phyloP scores from a whole-genome alignment of 2,888 invertebrate species.

The Drosophila mimetica region DNA sequence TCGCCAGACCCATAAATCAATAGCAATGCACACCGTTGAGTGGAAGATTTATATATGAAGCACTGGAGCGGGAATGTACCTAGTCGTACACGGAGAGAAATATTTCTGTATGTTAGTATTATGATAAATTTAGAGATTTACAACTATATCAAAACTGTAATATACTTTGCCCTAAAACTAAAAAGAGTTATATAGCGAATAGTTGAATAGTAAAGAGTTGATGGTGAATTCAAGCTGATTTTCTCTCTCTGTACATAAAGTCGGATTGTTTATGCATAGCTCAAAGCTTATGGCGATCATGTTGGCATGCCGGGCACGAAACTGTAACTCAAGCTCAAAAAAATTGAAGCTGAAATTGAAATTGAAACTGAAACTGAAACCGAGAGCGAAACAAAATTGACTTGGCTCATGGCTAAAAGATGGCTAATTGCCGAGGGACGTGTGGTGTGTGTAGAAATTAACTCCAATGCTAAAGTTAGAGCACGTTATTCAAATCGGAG shows the following conservation, averaged over 20 bases:
- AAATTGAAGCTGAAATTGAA: slow-evolving; percentile 15
- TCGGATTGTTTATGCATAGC: slow-evolving; percentile 68
- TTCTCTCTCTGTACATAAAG: slow-evolving; percentile 52
- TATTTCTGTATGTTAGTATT: too few relatives aligned
- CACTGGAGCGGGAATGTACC: slow-evolving; percentile 31
- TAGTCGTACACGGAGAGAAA: slow-evolving; percentile 10
- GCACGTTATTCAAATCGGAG: slow-evolving; percentile 74
- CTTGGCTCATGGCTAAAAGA: slow-evolving; percentile 63
- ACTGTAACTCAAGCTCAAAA: slow-evolving; percentile 19
- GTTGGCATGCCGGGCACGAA: slow-evolving; percentile 65
- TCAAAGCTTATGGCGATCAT: slow-evolving; percentile 27
- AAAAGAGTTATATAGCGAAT: too few relatives aligned
- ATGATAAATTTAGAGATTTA: not conserved
- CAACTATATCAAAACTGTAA: too few relatives aligned
- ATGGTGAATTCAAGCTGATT: not conserved
- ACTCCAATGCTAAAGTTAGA: slow-evolving; percentile 63
- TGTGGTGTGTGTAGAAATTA: slow-evolving; percentile 59
- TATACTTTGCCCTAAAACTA: too few relatives aligned
- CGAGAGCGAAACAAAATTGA: slow-evolving; percentile 25
- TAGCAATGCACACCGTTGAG: slow-evolving; percentile 13
- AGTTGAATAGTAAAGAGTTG: too few relatives aligned
- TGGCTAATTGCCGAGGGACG: slow-evolving; percentile 66
- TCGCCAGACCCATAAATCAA: slow-evolving; percentile 29
- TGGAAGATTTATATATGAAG: slow-evolving; percentile 32
- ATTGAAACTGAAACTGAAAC: slow-evolving; percentile 10